Base-by-base conservation (phyloP, 2,113 vertebrate species). In the Ancistrus triradiatus region DNA sequence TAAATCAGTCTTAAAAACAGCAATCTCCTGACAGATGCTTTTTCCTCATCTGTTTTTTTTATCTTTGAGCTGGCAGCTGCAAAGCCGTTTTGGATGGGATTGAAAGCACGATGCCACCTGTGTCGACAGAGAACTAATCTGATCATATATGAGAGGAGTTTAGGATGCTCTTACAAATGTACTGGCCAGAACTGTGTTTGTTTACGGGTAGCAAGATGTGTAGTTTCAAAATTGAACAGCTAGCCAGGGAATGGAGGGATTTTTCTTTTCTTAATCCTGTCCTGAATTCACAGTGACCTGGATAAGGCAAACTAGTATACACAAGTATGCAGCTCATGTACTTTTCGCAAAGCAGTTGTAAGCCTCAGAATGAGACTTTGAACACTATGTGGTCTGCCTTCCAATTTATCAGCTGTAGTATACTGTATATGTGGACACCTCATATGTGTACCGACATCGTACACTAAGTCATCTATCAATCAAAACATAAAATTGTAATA, bases 21-120 rank as follows among this genome's bases (percentile, higher is more conserved):
- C 78, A 80, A 81, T 80, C 74, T 81, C 60, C 7, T 59, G 75
- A 77, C 81, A 84, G 81, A 84, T 83, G 83, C 74, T 83, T 81
- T 57, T 70, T 75, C 60, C 60, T 64, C n/a, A n/a, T n/a, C 25
- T 63, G 22, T 17, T 37, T 51, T 58, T 69, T 72, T 42, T 62
- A 6, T 14, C 7, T 4, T n/a, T 17, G n/a, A 25, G 46, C 55
- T 52, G 27, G 68, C 76, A 75, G 79, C 72, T 73, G 80, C 10
- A 78, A 67, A 78, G 71, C 72, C 56, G 66, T 68, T 51, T 49
- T 58, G 59, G 63, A 46, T 33, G 38, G 62, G 80, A 80, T 81
- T 83, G 74, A 73, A 77, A 81, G 63, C 74, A 63, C 63, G 56
- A 66, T 67, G 25, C 79, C 79, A 82, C 83, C 79, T 80, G 75